phyloP scores from a whole-genome alignment of 2,797 vertebrate species.

The Diplodus puntazzo region DNA sequence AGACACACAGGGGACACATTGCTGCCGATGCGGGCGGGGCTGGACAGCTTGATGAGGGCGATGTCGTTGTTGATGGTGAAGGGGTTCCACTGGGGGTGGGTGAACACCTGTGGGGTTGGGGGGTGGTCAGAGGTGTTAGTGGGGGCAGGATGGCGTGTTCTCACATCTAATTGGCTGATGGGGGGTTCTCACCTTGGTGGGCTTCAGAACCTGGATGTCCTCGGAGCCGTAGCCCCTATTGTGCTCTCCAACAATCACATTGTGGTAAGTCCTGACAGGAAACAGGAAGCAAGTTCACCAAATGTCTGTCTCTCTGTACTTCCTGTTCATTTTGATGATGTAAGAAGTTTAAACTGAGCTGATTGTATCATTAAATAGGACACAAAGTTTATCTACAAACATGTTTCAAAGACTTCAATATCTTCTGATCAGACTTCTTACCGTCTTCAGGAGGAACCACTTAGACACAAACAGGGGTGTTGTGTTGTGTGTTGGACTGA shows the following conservation, averaged over 20 bases:
- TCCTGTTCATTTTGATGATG: neutral
- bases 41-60: slow-evolving; percentile 86
- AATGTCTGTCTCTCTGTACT: neutral
- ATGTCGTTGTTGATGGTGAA: slow-evolving; percentile 86
- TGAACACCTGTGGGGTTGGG: slow-evolving; percentile 83
- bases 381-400: no score
- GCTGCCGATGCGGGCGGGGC: slow-evolving; percentile 64
- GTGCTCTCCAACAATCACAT: slow-evolving; percentile 87
- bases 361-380: no score
- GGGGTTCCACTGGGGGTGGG: slow-evolving; percentile 83
- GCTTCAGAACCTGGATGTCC: slow-evolving; percentile 80
- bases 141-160: fast-evolving
- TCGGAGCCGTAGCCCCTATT: slow-evolving; percentile 75
- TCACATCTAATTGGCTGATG: slow-evolving; percentile 5
- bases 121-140: neutral
- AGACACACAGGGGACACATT: slow-evolving; percentile 83
- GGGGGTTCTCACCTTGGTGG: slow-evolving; percentile 78
- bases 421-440: no score
- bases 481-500: slow-evolving; percentile 26
- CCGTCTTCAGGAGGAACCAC: neutral
- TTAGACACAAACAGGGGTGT: neutral
- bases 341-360: no score
- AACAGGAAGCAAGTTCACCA: slow-evolving; percentile 10
- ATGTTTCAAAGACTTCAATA: no score
- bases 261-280: slow-evolving; percentile 83